Evolutionary conservation across 1,140 invertebrate species (phyloP).

Genomic region (Drosophila biarmipes): DNA sequence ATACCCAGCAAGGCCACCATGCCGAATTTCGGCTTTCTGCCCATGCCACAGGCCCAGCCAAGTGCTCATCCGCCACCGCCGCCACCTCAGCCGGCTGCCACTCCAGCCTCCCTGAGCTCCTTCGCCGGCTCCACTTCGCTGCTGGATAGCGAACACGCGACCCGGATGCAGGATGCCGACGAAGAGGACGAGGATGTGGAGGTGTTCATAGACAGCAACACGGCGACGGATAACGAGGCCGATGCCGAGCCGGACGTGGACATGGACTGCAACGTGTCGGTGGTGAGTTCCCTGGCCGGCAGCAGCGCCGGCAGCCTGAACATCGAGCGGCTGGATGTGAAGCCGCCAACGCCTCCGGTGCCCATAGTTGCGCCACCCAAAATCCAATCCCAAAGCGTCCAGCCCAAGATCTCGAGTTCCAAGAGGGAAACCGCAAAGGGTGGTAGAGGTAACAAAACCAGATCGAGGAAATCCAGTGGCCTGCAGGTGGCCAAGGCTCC

Average conservation of each 20-base stretch:
- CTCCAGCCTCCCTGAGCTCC: constrained; percentile 1
- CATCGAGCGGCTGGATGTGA: constrained; percentile 74
- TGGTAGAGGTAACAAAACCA: background rate
- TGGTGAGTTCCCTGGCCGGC: constrained; percentile 64
- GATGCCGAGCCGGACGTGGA: constrained; percentile 41
- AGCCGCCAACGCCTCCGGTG: constrained; percentile 13
- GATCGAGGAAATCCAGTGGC: constrained; percentile 22
- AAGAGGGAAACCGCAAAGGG: constrained; percentile 5
- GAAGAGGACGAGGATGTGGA: constrained; percentile 64
- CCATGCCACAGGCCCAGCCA: constrained; percentile 22
- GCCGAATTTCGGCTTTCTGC: constrained; percentile 74
- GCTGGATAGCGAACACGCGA: background rate
- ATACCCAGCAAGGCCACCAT: constrained; percentile 81
- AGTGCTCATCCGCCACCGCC: constrained; percentile 9
- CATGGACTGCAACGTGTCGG: constrained; percentile 71
- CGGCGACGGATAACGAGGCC: constrained; percentile 84
- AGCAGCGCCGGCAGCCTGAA: constrained; percentile 84
- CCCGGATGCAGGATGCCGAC: background rate
- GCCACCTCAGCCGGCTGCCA: constrained; percentile 1
- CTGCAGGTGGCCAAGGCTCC: constrained; percentile 67
- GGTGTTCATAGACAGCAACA: constrained; percentile 81
- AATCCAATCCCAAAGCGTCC: background rate
- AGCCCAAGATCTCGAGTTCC: background rate
- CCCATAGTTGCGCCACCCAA: background rate
- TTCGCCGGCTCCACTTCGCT: background rate